These are phyloP conservation scores for Ibycter americanus DNA, from an alignment of 2,797 vertebrate species.

Conservation along the genomic window DNA sequence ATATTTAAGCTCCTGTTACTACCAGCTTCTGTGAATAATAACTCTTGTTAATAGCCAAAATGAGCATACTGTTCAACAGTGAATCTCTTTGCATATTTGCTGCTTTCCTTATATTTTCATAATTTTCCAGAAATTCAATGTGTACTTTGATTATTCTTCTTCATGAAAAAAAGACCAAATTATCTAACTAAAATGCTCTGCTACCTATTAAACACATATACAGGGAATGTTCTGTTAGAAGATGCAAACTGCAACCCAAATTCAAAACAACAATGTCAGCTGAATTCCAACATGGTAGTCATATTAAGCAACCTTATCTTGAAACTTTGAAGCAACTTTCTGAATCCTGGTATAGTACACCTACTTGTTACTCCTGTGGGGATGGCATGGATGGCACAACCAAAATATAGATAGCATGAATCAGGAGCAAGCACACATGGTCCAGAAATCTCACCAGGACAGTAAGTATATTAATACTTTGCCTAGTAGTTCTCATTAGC, in stretches of 20 bases:
- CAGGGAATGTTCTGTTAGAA: neutral
- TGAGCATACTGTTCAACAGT: neutral
- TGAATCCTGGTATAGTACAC: neutral
- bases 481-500: neutral
- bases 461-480: neutral
- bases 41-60: rapidly evolving
- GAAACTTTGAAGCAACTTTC: neutral
- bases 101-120: neutral
- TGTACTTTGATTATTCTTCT: neutral
- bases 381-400: neutral
- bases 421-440: neutral
- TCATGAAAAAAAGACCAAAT: neutral
- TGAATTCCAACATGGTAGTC: neutral
- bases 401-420: neutral
- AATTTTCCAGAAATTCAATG: neutral
- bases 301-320: neutral
- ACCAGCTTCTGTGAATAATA: neutral
- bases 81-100: neutral
- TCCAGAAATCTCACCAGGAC: neutral
- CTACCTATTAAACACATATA: neutral
- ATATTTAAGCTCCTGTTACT: neutral
- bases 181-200: neutral
- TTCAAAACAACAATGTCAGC: neutral
- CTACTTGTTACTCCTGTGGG: neutral
- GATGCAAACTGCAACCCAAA: neutral